These are phyloP conservation scores for Pedetes capensis DNA, from an alignment of 2,113 vertebrate genomes.

Conservation along the genomic window DNA sequence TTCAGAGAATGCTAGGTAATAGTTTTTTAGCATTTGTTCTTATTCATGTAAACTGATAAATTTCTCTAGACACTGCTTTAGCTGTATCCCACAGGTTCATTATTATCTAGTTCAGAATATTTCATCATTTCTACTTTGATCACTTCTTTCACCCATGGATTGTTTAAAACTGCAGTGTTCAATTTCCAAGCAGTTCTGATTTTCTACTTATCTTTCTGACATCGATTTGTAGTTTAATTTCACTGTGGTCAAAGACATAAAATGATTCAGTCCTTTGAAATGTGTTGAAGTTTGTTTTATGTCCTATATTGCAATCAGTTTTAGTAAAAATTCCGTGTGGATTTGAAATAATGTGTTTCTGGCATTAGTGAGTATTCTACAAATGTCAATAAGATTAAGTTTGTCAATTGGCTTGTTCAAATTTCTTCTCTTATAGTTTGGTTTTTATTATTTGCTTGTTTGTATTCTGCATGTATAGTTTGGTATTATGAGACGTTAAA, in stretches of 20 bases:
- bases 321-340: not conserved
- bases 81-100: not conserved
- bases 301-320: not conserved
- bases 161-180: not conserved
- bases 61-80: not conserved
- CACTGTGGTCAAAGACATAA: not conserved
- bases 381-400: not conserved
- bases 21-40: not conserved
- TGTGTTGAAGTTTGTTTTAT: not conserved
- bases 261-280: not conserved
- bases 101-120: not conserved
- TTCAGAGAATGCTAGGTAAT: not conserved
- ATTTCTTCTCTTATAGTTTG: not conserved
- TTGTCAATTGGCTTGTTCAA: not conserved
- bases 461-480: not conserved
- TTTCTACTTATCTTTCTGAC: not conserved
- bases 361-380: not conserved
- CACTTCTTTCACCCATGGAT: not conserved
- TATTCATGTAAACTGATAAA: not conserved
- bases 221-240: not conserved
- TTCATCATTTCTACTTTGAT: not conserved
- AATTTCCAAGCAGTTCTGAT: constrained; percentile 3
- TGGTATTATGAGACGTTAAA: not conserved
- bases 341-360: not conserved
- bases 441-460: not conserved